Percentiles rank a stretch among this genome's conserved stretches.
phyloP scores from a whole-genome alignment of 2,113 vertebrate species.

The Neodontobutis hainanensis region DNA sequence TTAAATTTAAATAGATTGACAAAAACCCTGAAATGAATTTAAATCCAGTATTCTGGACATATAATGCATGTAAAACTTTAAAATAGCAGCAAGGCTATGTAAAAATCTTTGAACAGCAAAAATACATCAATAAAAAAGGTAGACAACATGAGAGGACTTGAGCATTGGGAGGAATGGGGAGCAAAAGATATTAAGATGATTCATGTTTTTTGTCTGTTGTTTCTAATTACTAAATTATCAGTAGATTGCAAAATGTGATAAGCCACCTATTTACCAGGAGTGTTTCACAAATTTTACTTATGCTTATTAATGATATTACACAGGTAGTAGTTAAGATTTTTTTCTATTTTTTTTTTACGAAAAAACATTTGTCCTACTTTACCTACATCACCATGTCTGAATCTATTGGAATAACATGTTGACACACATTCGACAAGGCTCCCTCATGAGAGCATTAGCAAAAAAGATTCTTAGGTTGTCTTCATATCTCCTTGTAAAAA shows the following conservation, averaged over 20 bases:
- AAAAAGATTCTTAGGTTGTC: constrained; percentile 68
- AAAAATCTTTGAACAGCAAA: constrained; percentile 18
- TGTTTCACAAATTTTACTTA: constrained; percentile 34
- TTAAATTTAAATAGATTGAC: constrained; percentile 28
- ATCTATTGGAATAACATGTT: constrained; percentile 39
- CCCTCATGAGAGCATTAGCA: constrained; percentile 43
- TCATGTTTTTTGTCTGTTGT: constrained; percentile 3
- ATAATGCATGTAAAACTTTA: constrained; percentile 21
- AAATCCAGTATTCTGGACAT: constrained; percentile 14
- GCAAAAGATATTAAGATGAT: constrained; percentile 22
- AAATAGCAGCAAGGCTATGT: constrained; percentile 35
- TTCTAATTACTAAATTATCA: constrained; percentile 19
- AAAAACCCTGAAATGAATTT: constrained; percentile 22
- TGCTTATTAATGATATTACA: constrained; percentile 39
- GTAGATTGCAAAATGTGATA: constrained; percentile 19
- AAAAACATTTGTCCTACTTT: constrained; percentile 32
- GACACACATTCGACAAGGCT: constrained; percentile 59
- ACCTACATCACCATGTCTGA: constrained; percentile 40
- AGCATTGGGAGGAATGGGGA: neutral
- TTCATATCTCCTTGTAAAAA: constrained; percentile 64
- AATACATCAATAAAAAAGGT: constrained; percentile 15
- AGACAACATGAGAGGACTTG: neutral
- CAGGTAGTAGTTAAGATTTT: constrained; percentile 52
- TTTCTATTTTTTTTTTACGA: constrained; percentile 20
- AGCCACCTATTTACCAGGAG: constrained; percentile 10